Evolutionary conservation across 2,797 vertebrate genomes (phyloP), one percentile per base, ranked within the genome.

Genomic region (Odontamblyopus rebecca): DNA sequence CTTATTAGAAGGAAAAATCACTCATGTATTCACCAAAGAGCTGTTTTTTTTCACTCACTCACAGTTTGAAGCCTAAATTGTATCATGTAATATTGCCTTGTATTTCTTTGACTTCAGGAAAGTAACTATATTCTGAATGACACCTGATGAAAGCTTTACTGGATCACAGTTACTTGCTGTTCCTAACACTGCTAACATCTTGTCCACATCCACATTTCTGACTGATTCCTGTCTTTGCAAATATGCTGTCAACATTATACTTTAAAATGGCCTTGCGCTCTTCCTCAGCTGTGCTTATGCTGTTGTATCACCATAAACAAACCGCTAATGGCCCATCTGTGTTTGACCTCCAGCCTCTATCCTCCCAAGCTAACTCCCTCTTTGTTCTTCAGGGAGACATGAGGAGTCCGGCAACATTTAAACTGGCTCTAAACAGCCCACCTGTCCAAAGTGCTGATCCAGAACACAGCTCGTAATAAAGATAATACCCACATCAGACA

Each of bases 381-480:
- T 72, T 51, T 26, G 61, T 71, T 29, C 38, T 71, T 64, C 4
- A 69, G 71, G 75, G 67, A 79, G n/a, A 38, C 27, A 61, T 76
- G 68, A 76, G 73, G 77, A 85, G 68, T 75, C 63, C 79, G 75
- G 73, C 57, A 84, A 78, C 68, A 69, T 77, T 81, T 78, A 66
- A 48, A 70, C 50, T 71, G 64, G 26, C 71, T 50, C 13, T 84
- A 86, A 86, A 88, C 78, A 80, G 63, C 68, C 26, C n/a, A 78
- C 69, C 78, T 75, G 68, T 64, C 70, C 69, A 88, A 84, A 85
- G 70, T 81, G 84, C 82, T 86, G 86, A 86, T 76, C 76, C 65
- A 74, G 61, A 81, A 71, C 53, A 85, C 44, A 69, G 60, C 63
- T 80, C 38, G 68, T 73, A 77, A 82, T 74, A 82, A 78, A 84